Conservation (phyloP, 53 echinoderm and acorn worm genomes). For the Holothuria leucospilota region DNA sequence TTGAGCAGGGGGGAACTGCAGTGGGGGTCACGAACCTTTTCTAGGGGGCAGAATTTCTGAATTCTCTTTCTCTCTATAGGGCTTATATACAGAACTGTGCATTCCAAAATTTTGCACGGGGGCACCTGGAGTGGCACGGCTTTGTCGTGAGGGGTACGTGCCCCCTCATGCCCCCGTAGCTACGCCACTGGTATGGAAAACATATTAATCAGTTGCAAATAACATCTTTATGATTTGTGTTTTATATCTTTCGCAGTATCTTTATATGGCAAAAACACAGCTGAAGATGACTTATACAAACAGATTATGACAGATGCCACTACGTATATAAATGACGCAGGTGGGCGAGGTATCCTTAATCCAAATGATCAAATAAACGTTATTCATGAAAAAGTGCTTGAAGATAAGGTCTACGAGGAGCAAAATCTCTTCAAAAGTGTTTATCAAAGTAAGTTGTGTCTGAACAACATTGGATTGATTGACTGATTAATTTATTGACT, state of each 20-base stretch:
- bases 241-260: constrained; percentile 59
- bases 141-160: no score
- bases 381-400: constrained; percentile 39
- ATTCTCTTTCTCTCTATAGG: no score
- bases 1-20: no score
- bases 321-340: constrained; percentile 74
- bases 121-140: no score
- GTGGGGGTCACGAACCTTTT: no score
- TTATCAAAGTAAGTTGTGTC: constrained; percentile 13
- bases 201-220: no score
- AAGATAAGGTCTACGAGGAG: constrained; percentile 26
- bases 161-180: no score
- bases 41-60: no score
- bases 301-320: constrained; percentile 80
- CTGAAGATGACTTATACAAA: constrained; percentile 72
- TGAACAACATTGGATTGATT: neutral
- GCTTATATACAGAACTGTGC: no score
- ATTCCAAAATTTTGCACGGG: no score
- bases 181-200: no score
- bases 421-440: constrained; percentile 41
- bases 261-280: constrained; percentile 77
- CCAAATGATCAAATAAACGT: constrained; percentile 43
- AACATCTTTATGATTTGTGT: no score
- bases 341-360: constrained; percentile 27
- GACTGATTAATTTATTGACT: neutral